phyloP scores from a whole-genome alignment of 2,797 vertebrate genomes.

The Chaenodraco wilsoni region DNA sequence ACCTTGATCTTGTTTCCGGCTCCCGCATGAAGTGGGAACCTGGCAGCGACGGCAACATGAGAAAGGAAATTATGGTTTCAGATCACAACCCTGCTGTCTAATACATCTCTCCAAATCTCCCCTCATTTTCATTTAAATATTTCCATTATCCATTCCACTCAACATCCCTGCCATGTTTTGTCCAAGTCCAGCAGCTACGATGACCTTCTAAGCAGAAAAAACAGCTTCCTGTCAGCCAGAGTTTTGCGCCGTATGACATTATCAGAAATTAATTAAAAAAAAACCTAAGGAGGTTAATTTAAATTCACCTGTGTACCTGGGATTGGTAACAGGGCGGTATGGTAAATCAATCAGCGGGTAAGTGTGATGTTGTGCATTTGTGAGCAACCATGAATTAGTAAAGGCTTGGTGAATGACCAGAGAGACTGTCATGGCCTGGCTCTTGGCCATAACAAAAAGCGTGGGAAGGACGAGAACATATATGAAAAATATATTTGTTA shows the following conservation, averaged over 20 bases:
- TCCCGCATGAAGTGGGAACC: slow-evolving; percentile 31
- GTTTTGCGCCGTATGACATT: slow-evolving; percentile 36
- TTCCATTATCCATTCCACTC: slow-evolving; percentile 65
- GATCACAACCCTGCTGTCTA: slow-evolving; percentile 55
- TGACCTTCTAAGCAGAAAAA: slow-evolving; percentile 51
- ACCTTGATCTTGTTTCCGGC: slow-evolving; percentile 40
- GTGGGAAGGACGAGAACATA: too few species aligned
- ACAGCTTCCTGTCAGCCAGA: slow-evolving; percentile 37
- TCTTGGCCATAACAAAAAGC: too few species aligned
- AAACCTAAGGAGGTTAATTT: slow-evolving; percentile 35
- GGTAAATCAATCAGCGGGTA: slow-evolving; percentile 33
- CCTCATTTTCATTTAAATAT: slow-evolving; percentile 70
- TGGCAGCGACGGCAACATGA: slow-evolving; percentile 15
- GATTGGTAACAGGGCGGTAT: slow-evolving; percentile 13
- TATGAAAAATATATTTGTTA: too few species aligned
- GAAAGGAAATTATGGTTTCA: slow-evolving; percentile 46
- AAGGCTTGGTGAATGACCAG: background rate
- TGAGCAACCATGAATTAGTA: slow-evolving; percentile 1
- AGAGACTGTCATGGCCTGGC: background rate
- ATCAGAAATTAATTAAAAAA: slow-evolving; percentile 52
- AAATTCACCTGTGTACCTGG: slow-evolving; percentile 26
- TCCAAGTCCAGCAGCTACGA: slow-evolving; percentile 38
- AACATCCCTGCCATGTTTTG: slow-evolving; percentile 38
- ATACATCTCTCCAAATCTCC: slow-evolving; percentile 52
- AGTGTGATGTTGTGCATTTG: background rate